phyloP scores from a whole-genome alignment of 2,888 invertebrate species.

The Mesochorus sp. region DNA sequence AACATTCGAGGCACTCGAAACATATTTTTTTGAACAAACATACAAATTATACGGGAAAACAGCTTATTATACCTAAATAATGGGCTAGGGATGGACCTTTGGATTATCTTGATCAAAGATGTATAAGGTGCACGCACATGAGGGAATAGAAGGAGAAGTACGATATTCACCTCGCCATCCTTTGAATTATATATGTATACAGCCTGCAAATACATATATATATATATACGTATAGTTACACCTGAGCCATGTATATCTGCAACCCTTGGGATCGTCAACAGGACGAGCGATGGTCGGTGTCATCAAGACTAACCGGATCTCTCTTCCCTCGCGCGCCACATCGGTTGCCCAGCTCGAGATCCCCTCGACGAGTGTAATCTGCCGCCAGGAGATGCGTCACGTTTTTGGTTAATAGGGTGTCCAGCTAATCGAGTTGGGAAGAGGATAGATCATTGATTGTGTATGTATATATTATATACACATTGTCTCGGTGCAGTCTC shows the following conservation, averaged over 20 bases:
- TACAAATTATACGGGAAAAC: too few species aligned
- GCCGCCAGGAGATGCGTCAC: slow-evolving; percentile 60
- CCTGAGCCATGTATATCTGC: too few species aligned
- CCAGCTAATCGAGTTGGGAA: slow-evolving; percentile 61
- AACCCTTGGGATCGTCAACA: slow-evolving; percentile 37
- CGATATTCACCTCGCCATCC: neutral
- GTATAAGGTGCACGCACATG: neutral
- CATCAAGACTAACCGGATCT: slow-evolving; percentile 56
- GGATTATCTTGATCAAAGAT: slow-evolving; percentile 12
- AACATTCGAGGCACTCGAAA: too few species aligned
- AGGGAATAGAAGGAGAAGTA: neutral
- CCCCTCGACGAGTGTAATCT: slow-evolving; percentile 42
- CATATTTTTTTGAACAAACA: too few species aligned
- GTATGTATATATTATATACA: slow-evolving; percentile 17
- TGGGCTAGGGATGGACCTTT: too few species aligned
- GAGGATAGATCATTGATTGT: slow-evolving; percentile 59
- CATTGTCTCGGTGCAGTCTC: slow-evolving; percentile 25
- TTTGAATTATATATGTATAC: neutral
- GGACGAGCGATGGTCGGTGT: slow-evolving; percentile 52
- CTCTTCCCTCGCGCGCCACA: slow-evolving; percentile 10
- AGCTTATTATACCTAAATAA: too few species aligned
- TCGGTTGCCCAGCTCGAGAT: slow-evolving; percentile 2
- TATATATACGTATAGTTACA: neutral
- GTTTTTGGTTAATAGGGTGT: slow-evolving; percentile 62
- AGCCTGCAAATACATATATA: neutral